Conservation (phyloP, 2,888 invertebrate species). For the Scelioninae gen. 2 region DNA sequence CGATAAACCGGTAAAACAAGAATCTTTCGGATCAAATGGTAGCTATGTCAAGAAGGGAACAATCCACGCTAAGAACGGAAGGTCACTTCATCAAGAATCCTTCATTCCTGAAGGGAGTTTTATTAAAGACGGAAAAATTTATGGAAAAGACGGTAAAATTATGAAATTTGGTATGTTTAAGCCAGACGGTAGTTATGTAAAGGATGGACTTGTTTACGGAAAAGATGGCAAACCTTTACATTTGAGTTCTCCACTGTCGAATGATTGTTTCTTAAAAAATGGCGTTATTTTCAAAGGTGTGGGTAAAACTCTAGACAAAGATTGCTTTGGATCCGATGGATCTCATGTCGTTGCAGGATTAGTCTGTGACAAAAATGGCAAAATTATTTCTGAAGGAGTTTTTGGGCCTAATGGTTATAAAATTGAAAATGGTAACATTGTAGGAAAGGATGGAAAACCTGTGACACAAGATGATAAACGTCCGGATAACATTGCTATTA, state of each 20-base stretch:
- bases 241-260: slow-evolving; percentile 67
- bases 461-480: slow-evolving; percentile 71
- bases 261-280: slow-evolving; percentile 69
- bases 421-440: slow-evolving; percentile 70
- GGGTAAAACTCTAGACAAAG: slow-evolving; percentile 67
- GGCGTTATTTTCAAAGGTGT: slow-evolving; percentile 70
- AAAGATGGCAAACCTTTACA: slow-evolving; percentile 69
- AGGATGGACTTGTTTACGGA: slow-evolving; percentile 71
- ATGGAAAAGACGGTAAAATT: slow-evolving; percentile 70
- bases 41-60: slow-evolving; percentile 72
- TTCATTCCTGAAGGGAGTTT: slow-evolving; percentile 70
- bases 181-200: slow-evolving; percentile 72
- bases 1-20: slow-evolving; percentile 70
- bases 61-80: slow-evolving; percentile 69
- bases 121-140: slow-evolving; percentile 70
- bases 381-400: slow-evolving; percentile 66
- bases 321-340: slow-evolving; percentile 71
- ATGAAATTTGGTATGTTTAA: slow-evolving; percentile 70
- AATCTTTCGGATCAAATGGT: slow-evolving; percentile 71
- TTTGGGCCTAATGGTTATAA: slow-evolving; percentile 72
- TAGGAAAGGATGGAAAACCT: slow-evolving; percentile 70
- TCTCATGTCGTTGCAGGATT: slow-evolving; percentile 70
- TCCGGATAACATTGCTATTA: slow-evolving; percentile 68
- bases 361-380: slow-evolving; percentile 69
- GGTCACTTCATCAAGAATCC: slow-evolving; percentile 70